Percentiles rank a stretch among this genome's conserved stretches.
Conservation (phyloP, 2,113 vertebrate genomes). For the Salvelinus sp. region DNA sequence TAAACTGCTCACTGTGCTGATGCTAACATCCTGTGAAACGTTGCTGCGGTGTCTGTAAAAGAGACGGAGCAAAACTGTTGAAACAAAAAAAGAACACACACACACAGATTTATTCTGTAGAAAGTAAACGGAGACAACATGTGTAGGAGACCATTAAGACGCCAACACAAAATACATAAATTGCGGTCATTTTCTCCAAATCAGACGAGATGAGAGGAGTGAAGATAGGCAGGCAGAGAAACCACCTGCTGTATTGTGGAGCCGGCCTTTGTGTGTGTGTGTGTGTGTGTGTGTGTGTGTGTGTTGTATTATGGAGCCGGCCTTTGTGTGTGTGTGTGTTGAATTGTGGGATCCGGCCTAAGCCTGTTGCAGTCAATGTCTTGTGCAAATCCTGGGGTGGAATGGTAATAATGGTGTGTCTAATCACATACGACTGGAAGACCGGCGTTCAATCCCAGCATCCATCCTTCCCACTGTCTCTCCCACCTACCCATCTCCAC, state of each 20-base stretch:
- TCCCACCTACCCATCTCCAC: no score
- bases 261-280: no score
- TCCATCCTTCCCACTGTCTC: no score
- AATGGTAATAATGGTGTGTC: no score
- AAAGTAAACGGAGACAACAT: slow-evolving; percentile 38
- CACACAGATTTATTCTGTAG: slow-evolving; percentile 33
- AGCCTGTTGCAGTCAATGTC: no score
- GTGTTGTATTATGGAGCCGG: no score
- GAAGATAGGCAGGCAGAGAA: slow-evolving; percentile 1
- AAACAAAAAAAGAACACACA: slow-evolving; percentile 33
- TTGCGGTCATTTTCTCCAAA: slow-evolving; percentile 37
- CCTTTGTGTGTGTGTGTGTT: no score
- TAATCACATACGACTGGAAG: no score
- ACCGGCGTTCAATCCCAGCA: no score
- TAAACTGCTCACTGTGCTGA: slow-evolving; percentile 45
- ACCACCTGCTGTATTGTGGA: neutral
- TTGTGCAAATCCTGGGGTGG: no score
- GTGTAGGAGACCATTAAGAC: slow-evolving; percentile 40
- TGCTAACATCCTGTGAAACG: slow-evolving; percentile 30
- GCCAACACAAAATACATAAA: slow-evolving; percentile 16
- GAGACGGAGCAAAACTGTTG: neutral
- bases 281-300: no score
- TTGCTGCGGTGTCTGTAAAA: slow-evolving; percentile 16
- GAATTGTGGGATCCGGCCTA: no score
- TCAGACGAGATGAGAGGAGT: slow-evolving; percentile 25